These are phyloP conservation scores for Noctua comes DNA, from an alignment of 2,888 invertebrate species.

Conservation along the genomic window DNA sequence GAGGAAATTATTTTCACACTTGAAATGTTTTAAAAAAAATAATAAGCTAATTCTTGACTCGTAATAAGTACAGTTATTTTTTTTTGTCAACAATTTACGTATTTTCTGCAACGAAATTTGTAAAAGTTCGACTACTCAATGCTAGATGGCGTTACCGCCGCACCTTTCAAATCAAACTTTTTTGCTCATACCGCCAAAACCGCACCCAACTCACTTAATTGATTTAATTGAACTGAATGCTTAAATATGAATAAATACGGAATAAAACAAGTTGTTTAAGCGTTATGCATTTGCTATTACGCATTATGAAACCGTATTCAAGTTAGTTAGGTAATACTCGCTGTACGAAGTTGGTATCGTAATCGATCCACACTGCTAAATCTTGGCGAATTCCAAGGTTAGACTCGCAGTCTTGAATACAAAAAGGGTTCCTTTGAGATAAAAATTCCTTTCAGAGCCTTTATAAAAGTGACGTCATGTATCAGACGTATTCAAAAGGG, in stretches of 20 bases:
- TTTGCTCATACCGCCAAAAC: conserved; percentile 17
- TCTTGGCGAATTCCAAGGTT: conserved; percentile 63
- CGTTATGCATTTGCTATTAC: conserved; percentile 62
- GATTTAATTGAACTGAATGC: conserved; percentile 39
- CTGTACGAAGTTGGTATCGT: conserved; percentile 43
- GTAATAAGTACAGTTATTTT: background rate
- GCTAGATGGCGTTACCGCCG: conserved; percentile 73
- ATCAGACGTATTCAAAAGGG: conserved; percentile 35
- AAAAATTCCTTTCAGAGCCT: conserved; percentile 50
- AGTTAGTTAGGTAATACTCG: conserved; percentile 65
- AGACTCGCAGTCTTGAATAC: conserved; percentile 55
- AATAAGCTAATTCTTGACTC: background rate
- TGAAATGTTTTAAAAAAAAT: background rate
- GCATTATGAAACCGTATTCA: conserved; percentile 64
- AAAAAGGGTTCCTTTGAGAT: conserved; percentile 64
- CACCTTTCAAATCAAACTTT: conserved; percentile 27
- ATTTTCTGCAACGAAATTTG: background rate
- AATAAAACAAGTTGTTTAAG: conserved; percentile 60
- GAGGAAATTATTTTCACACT: conserved; percentile 37
- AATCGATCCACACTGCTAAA: conserved; percentile 58
- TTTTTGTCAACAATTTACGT: background rate
- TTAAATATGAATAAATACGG: conserved; percentile 61
- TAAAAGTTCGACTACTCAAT: conserved; percentile 66
- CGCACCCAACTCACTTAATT: conserved; percentile 39
- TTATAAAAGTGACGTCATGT: conserved; percentile 47